These are phyloP conservation scores for Apomyelois bistriatella DNA, from an alignment of 2,888 invertebrate species.

Conservation along the genomic window DNA sequence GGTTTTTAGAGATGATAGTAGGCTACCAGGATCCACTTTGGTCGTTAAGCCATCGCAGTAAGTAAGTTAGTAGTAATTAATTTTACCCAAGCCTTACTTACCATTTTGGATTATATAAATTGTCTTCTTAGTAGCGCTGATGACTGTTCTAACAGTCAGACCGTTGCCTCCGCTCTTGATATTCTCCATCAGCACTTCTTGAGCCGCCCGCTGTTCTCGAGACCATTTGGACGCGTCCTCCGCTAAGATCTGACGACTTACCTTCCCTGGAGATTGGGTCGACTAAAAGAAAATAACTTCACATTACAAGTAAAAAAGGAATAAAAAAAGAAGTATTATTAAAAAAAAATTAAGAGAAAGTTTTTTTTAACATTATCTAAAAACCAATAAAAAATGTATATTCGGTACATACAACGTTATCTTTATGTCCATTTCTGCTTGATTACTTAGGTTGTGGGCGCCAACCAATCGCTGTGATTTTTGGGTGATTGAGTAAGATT, in stretches of 20 bases:
- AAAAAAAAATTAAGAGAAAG: no score
- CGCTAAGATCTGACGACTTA: conserved; percentile 66
- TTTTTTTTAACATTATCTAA: no score
- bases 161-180: conserved; percentile 73
- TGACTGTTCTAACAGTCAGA: conserved; percentile 63
- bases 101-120: conserved; percentile 69
- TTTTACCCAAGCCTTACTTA: conserved; percentile 23
- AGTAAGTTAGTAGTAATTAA: no score
- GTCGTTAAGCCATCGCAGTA: no score
- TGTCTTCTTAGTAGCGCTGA: conserved; percentile 48
- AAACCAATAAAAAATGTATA: no score
- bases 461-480: no score
- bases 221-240: conserved; percentile 75
- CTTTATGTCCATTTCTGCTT: no score
- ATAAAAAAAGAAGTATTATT: not conserved
- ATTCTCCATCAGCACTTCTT: conserved; percentile 72
- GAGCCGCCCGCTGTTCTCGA: conserved; percentile 65
- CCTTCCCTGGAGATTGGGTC: conserved; percentile 65
- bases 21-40: no score
- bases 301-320: not conserved
- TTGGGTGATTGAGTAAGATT: no score
- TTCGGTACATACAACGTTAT: no score
- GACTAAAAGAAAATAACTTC: conserved; percentile 37
- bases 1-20: no score
- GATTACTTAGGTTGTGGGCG: no score